Conservation (phyloP, 2,888 invertebrate genomes). For the Ochlodes sylvanus region DNA sequence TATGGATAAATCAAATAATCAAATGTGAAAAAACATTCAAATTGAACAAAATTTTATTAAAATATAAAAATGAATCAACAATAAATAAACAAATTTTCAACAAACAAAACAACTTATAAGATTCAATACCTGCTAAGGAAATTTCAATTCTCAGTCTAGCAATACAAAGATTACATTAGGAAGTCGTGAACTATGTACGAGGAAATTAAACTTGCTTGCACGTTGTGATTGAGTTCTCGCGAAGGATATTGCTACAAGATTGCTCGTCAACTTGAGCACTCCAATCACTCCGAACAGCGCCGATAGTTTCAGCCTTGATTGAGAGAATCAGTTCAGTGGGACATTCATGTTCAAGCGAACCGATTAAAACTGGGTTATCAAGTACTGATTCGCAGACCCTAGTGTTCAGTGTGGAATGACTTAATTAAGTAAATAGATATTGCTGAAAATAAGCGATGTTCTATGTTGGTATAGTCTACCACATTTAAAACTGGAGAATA, state of each 20-base stretch:
- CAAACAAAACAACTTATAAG: no score
- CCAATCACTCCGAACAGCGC: slow-evolving; percentile 73
- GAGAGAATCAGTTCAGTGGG: slow-evolving; percentile 81
- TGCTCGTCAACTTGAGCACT: slow-evolving; percentile 78
- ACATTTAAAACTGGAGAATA: no score
- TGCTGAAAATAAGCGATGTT: no score
- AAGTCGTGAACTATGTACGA: slow-evolving; percentile 4
- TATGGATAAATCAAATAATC: no score
- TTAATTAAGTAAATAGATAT: no score
- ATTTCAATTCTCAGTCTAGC: slow-evolving; percentile 6
- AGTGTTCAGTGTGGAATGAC: no score
- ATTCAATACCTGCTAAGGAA: slow-evolving; percentile 1
- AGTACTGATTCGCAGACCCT: no score
- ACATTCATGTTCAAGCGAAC: slow-evolving; percentile 56
- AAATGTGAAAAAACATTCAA: no score
- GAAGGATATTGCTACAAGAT: slow-evolving; percentile 83
- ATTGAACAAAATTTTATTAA: no score
- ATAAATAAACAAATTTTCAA: no score
- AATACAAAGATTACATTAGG: neutral
- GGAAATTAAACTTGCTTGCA: slow-evolving; percentile 59
- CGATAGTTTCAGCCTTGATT: slow-evolving; percentile 78
- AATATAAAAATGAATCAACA: no score
- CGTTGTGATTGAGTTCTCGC: slow-evolving; percentile 79
- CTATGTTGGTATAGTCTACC: no score
- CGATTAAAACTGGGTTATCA: slow-evolving; percentile 45